Evolutionary conservation across 2,888 invertebrate species (phyloP), one percentile per base, ranked within the genome.

Genomic region (Drosophila silvestris): DNA sequence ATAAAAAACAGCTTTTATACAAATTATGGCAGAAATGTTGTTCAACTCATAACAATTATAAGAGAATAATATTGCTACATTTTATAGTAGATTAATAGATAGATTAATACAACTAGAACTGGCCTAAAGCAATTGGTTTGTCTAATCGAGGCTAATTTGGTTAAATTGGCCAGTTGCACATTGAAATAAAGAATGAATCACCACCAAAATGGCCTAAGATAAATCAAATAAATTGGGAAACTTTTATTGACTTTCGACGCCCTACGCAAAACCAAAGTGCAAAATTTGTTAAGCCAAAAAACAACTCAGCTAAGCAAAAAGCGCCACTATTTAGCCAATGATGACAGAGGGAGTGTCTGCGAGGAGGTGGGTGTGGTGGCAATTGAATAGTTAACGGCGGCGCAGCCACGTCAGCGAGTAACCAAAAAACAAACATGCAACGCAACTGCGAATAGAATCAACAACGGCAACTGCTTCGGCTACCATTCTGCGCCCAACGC

Each of bases 161-260:
- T 67, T 78, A 81, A n/a, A 53, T 37, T 39, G 33, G 35, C 16
- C 28, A 41, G 68, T 14, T 52, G 59, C 54, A n/a, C n/a, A 41
- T 19, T 5, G 41, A 26, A 10, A 19, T 35, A 39, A 41, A 44
- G 6, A 37, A 39, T 6, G 44, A 51, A 54, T 41, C 12, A n/a
- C n/a, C 12, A 9, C 22, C 28, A 28, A 44, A 76, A 57, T 68
- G 33, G 37, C 54, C 50, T 67, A 51, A 52, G 41, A 54, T 58
- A 44, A 19, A 37, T 28, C n/a, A 44, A 32, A 47, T 32, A 30
- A 52, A 37, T 33, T 41, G 79, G 74, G 88, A 79, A 85, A 79
- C 90, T 88, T 88, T 85, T 90, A 90, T 85, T 85, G 90, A 82
- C 85, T 90, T 89, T 88, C 88, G 85, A 71, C 54, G 52, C 67